Conservation (phyloP, 1,140 invertebrate species). For the Pseudomyrmex flavicornis region DNA sequence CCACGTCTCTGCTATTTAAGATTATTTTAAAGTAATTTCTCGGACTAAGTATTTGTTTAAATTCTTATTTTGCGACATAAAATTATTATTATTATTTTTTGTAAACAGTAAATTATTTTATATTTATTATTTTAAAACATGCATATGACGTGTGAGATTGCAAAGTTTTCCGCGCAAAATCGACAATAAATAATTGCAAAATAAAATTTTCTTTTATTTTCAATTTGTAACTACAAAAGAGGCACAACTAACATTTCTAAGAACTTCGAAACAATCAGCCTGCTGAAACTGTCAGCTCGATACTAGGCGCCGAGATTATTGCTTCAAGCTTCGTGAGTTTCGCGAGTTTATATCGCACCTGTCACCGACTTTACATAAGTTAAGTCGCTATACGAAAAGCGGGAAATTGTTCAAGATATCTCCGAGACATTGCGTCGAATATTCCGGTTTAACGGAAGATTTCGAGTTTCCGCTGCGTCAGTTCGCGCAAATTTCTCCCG, state of each 20-base stretch:
- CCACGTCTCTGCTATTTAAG: too few species aligned
- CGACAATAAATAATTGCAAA: too few species aligned
- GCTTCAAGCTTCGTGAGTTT: slow-evolving; percentile 14
- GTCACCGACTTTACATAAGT: slow-evolving; percentile 37
- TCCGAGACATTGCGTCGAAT: slow-evolving; percentile 58
- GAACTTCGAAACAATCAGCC: slow-evolving; percentile 1
- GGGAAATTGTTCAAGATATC: slow-evolving; percentile 58
- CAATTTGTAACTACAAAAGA: too few species aligned
- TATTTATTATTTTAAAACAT: too few species aligned
- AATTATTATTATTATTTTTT: too few species aligned
- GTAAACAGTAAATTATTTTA: too few species aligned
- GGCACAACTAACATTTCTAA: slow-evolving; percentile 40
- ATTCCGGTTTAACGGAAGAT: slow-evolving; percentile 66
- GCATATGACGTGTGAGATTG: too few species aligned
- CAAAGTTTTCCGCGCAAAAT: neutral
- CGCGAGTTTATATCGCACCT: slow-evolving; percentile 35
- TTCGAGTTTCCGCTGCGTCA: slow-evolving; percentile 22
- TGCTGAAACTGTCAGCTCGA: slow-evolving; percentile 14
- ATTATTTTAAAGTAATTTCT: too few species aligned
- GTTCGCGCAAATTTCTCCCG: slow-evolving; percentile 1
- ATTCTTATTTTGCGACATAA: too few species aligned
- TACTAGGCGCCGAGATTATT: slow-evolving; percentile 27
- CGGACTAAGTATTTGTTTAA: too few species aligned
- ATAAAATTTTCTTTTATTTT: neutral
- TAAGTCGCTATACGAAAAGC: neutral